Evolutionary conservation across 2,888 invertebrate genomes (phyloP).

Genomic region (Euzophera pinguis): DNA sequence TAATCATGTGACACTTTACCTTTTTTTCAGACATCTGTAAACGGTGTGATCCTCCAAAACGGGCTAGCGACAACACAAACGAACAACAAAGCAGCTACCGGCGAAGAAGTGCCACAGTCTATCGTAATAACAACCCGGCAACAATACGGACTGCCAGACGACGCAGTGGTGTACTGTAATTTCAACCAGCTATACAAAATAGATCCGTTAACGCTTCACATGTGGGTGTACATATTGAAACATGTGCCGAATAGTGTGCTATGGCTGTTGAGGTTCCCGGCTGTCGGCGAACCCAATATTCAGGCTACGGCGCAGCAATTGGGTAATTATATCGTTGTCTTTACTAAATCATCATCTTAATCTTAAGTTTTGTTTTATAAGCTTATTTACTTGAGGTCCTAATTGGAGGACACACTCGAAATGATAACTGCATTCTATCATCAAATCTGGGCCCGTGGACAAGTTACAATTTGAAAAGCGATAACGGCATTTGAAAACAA

Average conservation of each 20-base stretch:
- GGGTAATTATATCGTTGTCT: conserved; percentile 70
- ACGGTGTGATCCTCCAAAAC: conserved; percentile 97
- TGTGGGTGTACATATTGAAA: conserved; percentile 97
- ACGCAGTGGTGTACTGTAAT: conserved; percentile 98
- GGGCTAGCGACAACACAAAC: conserved; percentile 98
- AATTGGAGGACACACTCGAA: no score
- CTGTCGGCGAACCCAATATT: conserved; percentile 92
- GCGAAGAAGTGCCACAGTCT: conserved; percentile 98
- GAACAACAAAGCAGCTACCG: conserved; percentile 98
- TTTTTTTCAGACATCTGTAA: conserved; percentile 94
- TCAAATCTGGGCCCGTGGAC: no score
- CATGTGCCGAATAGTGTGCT: conserved; percentile 96
- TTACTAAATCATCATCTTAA: no score
- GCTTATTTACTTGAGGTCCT: no score
- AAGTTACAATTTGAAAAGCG: no score
- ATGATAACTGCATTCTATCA: no score
- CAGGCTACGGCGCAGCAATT: conserved; percentile 90
- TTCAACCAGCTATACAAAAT: conserved; percentile 99
- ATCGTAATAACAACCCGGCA: conserved; percentile 97
- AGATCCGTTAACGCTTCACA: conserved; percentile 96
- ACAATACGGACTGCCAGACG: conserved; percentile 97
- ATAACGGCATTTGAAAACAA: no score
- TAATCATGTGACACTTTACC: background rate
- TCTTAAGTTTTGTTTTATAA: no score
- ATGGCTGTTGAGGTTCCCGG: conserved; percentile 97